phyloP scores from a whole-genome alignment of 1,140 invertebrate species.

The Vollenhovia emeryi region DNA sequence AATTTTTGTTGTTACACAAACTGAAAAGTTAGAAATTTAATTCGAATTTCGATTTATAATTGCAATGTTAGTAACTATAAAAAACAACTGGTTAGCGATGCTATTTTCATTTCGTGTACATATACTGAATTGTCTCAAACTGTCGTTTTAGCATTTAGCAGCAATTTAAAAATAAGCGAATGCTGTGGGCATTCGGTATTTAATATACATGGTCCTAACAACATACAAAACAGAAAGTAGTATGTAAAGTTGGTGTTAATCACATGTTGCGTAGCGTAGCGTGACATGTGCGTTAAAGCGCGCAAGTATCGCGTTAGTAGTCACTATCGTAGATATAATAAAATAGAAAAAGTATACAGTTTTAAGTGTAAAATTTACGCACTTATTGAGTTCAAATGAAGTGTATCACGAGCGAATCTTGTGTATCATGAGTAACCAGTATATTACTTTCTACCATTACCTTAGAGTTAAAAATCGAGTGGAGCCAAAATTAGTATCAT shows the following conservation, averaged over 20 bases:
- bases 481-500: neutral
- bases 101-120: conserved; percentile 8
- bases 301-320: conserved; percentile 2
- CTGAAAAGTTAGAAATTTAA: neutral
- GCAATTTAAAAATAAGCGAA: conserved; percentile 8
- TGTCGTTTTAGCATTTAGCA: conserved; percentile 27
- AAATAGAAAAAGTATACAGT: conserved; percentile 4
- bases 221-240: conserved; percentile 73
- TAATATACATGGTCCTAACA: conserved; percentile 65
- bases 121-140: neutral
- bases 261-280: conserved; percentile 35
- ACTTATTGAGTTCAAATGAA: neutral
- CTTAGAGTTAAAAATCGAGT: neutral
- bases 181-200: conserved; percentile 32
- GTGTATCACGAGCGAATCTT: neutral
- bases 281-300: neutral
- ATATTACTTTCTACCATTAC: neutral
- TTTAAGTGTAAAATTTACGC: neutral
- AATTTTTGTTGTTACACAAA: neutral
- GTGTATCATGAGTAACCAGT: neutral
- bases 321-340: conserved; percentile 12
- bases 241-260: conserved; percentile 67
- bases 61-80: neutral
- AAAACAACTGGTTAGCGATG: neutral
- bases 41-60: neutral